A percentile compares a stretch with the other conserved stretches of the same genome.
phyloP scores from a whole-genome alignment of 2,113 vertebrate genomes.

The Solenodon paradoxus region DNA sequence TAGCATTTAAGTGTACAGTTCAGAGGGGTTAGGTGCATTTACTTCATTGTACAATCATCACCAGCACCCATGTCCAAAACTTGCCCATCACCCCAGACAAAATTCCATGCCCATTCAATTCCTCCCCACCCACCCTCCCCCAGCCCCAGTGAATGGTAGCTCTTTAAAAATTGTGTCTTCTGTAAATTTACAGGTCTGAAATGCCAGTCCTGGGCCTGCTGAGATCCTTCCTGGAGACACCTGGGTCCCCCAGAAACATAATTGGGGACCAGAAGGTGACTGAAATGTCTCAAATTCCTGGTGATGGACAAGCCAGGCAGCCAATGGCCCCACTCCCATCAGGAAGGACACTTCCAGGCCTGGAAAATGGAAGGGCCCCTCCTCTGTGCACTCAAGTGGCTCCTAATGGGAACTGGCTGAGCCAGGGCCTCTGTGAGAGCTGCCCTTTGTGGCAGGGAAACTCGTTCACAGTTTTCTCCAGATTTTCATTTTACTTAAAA shows the following conservation, averaged over 20 bases:
- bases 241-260: neutral
- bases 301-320: neutral
- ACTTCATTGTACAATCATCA: no score
- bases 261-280: neutral
- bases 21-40: rapidly evolving
- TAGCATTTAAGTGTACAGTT: no score
- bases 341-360: neutral
- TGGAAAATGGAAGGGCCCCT: no score
- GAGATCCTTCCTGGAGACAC: neutral
- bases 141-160: neutral
- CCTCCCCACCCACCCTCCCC: no score
- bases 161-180: neutral
- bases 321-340: neutral
- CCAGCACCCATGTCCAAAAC: no score
- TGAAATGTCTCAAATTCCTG: neutral
- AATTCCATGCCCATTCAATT: neutral
- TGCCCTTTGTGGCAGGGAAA: neutral
- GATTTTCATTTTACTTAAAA: constrained; percentile 61
- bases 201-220: neutral
- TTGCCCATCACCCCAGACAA: neutral
- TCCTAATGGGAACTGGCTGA: neutral
- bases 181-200: neutral
- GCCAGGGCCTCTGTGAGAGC: neutral
- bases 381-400: rapidly evolving
- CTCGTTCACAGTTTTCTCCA: neutral